phyloP scores from a whole-genome alignment of 1,140 invertebrate genomes.

The Drosophila mojavensis region DNA sequence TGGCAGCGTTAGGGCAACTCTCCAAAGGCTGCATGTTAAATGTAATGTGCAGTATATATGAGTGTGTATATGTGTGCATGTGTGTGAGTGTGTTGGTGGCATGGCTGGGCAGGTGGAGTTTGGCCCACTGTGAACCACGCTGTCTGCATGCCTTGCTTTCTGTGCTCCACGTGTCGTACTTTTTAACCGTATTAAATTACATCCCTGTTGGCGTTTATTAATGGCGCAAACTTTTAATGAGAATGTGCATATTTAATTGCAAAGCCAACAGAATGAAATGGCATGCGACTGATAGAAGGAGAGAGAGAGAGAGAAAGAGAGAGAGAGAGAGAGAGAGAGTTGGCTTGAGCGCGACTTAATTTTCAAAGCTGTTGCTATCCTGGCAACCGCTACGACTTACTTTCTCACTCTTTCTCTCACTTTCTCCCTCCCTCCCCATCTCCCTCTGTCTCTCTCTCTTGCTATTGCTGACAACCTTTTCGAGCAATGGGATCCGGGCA shows the following conservation, averaged over 20 bases:
- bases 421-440: not conserved
- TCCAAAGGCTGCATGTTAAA: slow-evolving; percentile 74
- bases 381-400: slow-evolving; percentile 66
- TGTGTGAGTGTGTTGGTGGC: slow-evolving; percentile 8
- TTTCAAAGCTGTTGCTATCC: slow-evolving; percentile 41
- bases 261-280: slow-evolving; percentile 68
- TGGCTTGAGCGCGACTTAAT: slow-evolving; percentile 36
- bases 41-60: slow-evolving; percentile 53
- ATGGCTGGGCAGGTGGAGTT: not conserved
- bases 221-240: slow-evolving; percentile 84
- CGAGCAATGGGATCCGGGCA: slow-evolving; percentile 60
- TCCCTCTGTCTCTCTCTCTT: not conserved
- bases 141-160: slow-evolving; percentile 45
- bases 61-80: slow-evolving; percentile 21
- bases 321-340: slow-evolving; percentile 3
- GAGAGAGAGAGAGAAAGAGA: slow-evolving; percentile 5
- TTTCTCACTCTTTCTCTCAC: slow-evolving; percentile 1
- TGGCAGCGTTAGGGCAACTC: slow-evolving; percentile 53
- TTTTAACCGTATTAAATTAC: slow-evolving; percentile 81
- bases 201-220: slow-evolving; percentile 83
- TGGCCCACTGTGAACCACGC: slow-evolving; percentile 2
- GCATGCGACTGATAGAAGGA: slow-evolving; percentile 4
- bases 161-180: slow-evolving; percentile 73
- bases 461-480: not conserved
- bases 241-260: slow-evolving; percentile 84